phyloP scores from a whole-genome alignment of 2,888 invertebrate genomes.

The Euphydryas editha region DNA sequence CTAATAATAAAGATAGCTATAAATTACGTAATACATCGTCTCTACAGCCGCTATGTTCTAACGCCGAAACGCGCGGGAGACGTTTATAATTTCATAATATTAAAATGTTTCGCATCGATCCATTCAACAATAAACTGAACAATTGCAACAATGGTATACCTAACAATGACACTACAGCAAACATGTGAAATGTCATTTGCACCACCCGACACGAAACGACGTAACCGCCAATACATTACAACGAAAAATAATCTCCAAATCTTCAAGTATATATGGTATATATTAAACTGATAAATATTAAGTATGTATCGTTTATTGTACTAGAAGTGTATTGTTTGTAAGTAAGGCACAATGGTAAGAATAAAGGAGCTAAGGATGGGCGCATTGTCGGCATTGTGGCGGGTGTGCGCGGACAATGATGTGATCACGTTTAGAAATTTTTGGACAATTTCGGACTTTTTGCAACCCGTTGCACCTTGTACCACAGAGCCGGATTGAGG shows the following conservation, averaged over 20 bases:
- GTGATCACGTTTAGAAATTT: slow-evolving; percentile 77
- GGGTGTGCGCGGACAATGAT: slow-evolving; percentile 78
- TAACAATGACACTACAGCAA: slow-evolving; percentile 82
- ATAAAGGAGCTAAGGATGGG: slow-evolving; percentile 82
- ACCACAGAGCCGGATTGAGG: slow-evolving; percentile 58
- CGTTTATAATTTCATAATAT: slow-evolving; percentile 83
- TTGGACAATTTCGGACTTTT: slow-evolving; percentile 81
- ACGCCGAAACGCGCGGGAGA: slow-evolving; percentile 68
- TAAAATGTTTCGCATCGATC: slow-evolving; percentile 83
- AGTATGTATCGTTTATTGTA: slow-evolving; percentile 41
- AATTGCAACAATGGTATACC: slow-evolving; percentile 79
- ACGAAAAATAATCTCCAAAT: slow-evolving; percentile 19
- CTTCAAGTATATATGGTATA: slow-evolving; percentile 31
- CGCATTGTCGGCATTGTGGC: slow-evolving; percentile 77
- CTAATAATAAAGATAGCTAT: neutral
- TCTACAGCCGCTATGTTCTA: slow-evolving; percentile 44
- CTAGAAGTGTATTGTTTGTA: slow-evolving; percentile 61
- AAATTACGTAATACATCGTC: slow-evolving; percentile 27
- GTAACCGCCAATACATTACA: slow-evolving; percentile 35
- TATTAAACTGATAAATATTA: slow-evolving; percentile 29
- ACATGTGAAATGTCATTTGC: slow-evolving; percentile 74
- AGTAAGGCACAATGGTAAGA: slow-evolving; percentile 76
- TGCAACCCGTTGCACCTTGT: slow-evolving; percentile 83
- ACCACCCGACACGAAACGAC: slow-evolving; percentile 47
- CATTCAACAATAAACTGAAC: slow-evolving; percentile 69